These are phyloP conservation scores for Petrolisthes manimaculis DNA, from an alignment of 2,888 invertebrate species.

Conservation along the genomic window DNA sequence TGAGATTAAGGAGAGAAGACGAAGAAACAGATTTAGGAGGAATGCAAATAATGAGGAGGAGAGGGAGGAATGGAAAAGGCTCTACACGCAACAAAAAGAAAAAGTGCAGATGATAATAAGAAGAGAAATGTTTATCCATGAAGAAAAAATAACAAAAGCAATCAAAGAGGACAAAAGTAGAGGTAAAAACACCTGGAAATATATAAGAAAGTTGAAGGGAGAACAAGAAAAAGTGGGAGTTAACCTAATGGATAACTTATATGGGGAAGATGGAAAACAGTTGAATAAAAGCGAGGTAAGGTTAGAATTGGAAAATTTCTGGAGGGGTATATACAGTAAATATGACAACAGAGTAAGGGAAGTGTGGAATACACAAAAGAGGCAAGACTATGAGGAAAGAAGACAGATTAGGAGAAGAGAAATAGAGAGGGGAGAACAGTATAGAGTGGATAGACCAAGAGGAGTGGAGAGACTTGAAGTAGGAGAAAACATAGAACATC, in stretches of 20 bases:
- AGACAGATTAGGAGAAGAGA: too few relatives aligned
- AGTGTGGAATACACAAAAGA: not conserved
- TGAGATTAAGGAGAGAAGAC: not conserved
- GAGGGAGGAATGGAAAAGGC: not conserved
- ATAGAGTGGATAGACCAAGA: too few relatives aligned
- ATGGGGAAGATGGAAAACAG: not conserved
- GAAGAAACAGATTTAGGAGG: not conserved
- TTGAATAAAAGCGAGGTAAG: not conserved
- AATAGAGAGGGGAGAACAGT: too few relatives aligned
- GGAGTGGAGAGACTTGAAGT: too few relatives aligned
- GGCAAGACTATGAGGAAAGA: too few relatives aligned
- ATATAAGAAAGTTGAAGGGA: not conserved
- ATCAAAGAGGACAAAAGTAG: not conserved
- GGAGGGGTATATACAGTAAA: not conserved
- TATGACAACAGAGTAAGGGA: not conserved
- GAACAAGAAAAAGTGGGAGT: not conserved
- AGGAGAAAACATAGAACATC: too few relatives aligned
- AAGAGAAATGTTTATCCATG: not conserved
- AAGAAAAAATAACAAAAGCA: not conserved
- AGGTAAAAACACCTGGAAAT: not conserved
- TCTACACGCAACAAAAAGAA: not conserved
- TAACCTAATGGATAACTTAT: not conserved
- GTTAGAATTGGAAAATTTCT: not conserved
- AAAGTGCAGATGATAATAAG: not conserved
- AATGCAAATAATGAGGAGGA: not conserved